These are phyloP conservation scores for Antennarius striatus DNA, from an alignment of 2,113 vertebrate genomes.

Conservation along the genomic window DNA sequence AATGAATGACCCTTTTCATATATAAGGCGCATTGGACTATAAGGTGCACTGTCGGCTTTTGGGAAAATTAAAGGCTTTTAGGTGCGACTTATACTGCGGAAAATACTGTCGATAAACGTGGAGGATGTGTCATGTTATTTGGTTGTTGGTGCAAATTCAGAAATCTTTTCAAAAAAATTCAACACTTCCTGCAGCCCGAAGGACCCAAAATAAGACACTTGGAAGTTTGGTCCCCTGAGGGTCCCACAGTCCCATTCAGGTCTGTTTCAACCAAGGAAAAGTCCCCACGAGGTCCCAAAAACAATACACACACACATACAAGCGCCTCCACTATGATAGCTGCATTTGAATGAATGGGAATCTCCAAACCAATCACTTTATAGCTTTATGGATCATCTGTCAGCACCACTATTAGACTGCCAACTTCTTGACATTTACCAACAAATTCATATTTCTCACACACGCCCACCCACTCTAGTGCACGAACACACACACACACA, in stretches of 20 bases:
- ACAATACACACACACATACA: conserved; percentile 17
- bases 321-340: conserved; percentile 48
- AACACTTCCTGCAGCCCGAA: too few relatives aligned
- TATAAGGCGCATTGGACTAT: too few relatives aligned
- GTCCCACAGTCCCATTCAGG: background rate
- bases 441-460: conserved; percentile 74
- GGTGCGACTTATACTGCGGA: too few relatives aligned
- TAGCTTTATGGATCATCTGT: conserved; percentile 75
- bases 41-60: too few relatives aligned
- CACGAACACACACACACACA: conserved; percentile 24
- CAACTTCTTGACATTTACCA: conserved; percentile 79
- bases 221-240: background rate
- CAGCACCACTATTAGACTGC: conserved; percentile 70
- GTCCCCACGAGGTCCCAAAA: background rate
- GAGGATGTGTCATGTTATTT: too few relatives aligned
- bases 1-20: too few relatives aligned
- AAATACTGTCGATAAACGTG: too few relatives aligned
- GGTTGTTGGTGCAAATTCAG: too few relatives aligned
- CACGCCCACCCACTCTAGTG: background rate
- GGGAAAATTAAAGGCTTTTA: too few relatives aligned
- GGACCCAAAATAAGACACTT: too few relatives aligned
- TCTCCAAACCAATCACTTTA: conserved; percentile 70
- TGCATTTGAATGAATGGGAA: conserved; percentile 70
- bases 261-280: background rate
- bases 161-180: too few relatives aligned